A percentile compares a stretch with the other conserved stretches of the same genome.
Evolutionary conservation across 2,113 vertebrate species (phyloP).

Genomic region (Ivindomyrus marchei): DNA sequence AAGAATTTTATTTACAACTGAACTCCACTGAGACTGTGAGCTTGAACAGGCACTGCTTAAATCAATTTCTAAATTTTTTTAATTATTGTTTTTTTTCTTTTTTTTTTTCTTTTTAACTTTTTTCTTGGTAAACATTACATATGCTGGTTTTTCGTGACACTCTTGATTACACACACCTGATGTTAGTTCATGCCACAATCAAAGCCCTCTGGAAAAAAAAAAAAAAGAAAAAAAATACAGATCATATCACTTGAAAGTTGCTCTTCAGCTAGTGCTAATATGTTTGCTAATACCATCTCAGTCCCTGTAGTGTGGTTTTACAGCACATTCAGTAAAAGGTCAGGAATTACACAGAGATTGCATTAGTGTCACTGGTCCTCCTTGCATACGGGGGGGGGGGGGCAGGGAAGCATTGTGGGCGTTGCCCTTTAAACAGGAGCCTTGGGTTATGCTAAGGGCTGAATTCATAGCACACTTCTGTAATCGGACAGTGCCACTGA

Average conservation of each 20-base stretch:
- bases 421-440: not conserved
- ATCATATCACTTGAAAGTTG: conserved; percentile 68
- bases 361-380: conserved; percentile 81
- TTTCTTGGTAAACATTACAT: conserved; percentile 90
- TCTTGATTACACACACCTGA: conserved; percentile 83
- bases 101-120: conserved; percentile 57
- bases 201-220: conserved; percentile 84
- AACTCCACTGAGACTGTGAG: conserved; percentile 94
- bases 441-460: not conserved
- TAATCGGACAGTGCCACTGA: conserved; percentile 67
- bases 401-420: not conserved
- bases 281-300: conserved; percentile 63
- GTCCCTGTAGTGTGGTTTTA: conserved; percentile 80
- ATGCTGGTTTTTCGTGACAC: conserved; percentile 88
- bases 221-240: conserved; percentile 49
- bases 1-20: conserved; percentile 95
- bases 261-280: conserved; percentile 71
- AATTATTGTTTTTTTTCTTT: conserved; percentile 14
- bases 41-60: conserved; percentile 98
- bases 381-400: conserved; percentile 51
- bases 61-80: conserved; percentile 34
- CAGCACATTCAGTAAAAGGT: conserved; percentile 77
- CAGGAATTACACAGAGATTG: conserved; percentile 78
- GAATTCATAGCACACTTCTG: not conserved
- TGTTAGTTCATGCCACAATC: conserved; percentile 82